These are phyloP conservation scores for Scatophagus argus DNA, from an alignment of 2,113 vertebrate species.

Conservation along the genomic window DNA sequence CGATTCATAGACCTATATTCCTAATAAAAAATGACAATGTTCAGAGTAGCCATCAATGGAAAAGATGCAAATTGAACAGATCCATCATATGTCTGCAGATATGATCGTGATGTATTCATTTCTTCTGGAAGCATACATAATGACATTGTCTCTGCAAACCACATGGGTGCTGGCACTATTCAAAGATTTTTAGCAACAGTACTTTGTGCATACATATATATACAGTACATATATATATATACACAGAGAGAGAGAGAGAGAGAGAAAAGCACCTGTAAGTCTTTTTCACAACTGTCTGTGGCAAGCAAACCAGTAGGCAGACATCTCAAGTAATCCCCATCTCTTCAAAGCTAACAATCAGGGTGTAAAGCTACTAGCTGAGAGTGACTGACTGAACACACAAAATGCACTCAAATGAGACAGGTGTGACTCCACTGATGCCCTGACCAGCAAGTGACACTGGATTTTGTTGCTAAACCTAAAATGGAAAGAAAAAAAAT, in stretches of 20 bases:
- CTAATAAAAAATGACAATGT: slow-evolving; percentile 16
- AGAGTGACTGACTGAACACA: slow-evolving; percentile 17
- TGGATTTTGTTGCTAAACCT: slow-evolving; percentile 52
- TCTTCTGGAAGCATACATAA: background rate
- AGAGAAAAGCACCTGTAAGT: too few species aligned
- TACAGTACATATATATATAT: too few species aligned
- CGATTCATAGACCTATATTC: background rate
- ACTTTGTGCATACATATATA: too few species aligned
- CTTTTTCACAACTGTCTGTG: background rate
- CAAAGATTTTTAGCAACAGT: background rate
- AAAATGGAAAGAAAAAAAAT: slow-evolving; percentile 66
- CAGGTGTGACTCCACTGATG: slow-evolving; percentile 15
- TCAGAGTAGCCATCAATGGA: background rate
- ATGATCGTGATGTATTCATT: slow-evolving; percentile 6
- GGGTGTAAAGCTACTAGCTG: background rate
- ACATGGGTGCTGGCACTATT: background rate
- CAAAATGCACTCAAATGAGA: slow-evolving; percentile 37
- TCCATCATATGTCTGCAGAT: slow-evolving; percentile 12
- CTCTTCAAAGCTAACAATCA: background rate
- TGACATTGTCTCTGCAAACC: background rate
- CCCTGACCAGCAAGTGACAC: slow-evolving; percentile 31
- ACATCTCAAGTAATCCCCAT: background rate
- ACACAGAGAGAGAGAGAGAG: too few species aligned
- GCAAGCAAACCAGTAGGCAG: background rate
- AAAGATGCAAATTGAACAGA: slow-evolving; percentile 19